Evolutionary conservation across 2,113 vertebrate species (phyloP).

Genomic region (Pleuronectes platessa): DNA sequence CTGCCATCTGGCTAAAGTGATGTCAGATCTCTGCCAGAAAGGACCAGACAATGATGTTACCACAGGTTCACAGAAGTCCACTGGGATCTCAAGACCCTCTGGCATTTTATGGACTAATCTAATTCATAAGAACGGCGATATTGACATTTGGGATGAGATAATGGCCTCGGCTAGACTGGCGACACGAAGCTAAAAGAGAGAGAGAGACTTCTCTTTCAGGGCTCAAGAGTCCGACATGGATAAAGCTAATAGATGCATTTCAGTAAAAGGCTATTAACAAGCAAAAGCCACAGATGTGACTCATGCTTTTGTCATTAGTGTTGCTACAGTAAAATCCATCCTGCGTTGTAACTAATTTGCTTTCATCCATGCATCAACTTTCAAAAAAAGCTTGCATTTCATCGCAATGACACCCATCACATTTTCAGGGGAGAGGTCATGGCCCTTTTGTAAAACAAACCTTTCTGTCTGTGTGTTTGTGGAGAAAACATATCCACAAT

Average conservation of each 20-base stretch:
- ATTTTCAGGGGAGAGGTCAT: background rate
- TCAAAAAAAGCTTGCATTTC: background rate
- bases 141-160: conserved; percentile 78
- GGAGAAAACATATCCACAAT: conserved; percentile 2
- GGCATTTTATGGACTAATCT: conserved; percentile 79
- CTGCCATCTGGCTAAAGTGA: conserved; percentile 74
- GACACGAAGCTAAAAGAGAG: conserved; percentile 48
- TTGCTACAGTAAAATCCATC: background rate
- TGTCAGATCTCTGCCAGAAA: conserved; percentile 81
- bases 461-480: background rate
- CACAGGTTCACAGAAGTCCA: conserved; percentile 76
- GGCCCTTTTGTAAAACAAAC: background rate
- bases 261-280: conserved; percentile 45
- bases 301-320: conserved; percentile 6
- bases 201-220: conserved; percentile 39
- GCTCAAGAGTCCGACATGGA: conserved; percentile 45
- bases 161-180: conserved; percentile 72
- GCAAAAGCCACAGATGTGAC: conserved; percentile 28
- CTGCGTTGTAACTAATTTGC: background rate
- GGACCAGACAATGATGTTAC: conserved; percentile 73
- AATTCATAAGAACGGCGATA: conserved; percentile 77
- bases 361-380: conserved; percentile 1
- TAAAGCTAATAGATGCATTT: conserved; percentile 59
- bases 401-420: background rate
- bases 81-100: conserved; percentile 66